Base-by-base conservation (phyloP, 2,797 vertebrate species). In the Arnoldichthys spilopterus region DNA sequence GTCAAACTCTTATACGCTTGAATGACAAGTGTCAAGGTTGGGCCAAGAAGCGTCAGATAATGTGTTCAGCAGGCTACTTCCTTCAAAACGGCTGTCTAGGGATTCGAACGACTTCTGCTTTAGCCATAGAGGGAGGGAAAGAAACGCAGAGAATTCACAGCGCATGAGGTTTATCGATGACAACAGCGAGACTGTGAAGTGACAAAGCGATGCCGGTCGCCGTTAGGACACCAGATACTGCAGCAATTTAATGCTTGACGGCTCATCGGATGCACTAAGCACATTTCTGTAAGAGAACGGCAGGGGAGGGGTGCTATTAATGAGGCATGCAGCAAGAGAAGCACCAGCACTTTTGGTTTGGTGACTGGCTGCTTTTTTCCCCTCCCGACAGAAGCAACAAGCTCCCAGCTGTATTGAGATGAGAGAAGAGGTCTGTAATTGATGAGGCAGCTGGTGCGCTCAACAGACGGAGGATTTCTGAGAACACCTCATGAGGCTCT, bases 391-490 rank as follows among this genome's bases (percentile, higher is more conserved):
- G 77, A 81, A 81, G 78, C 85, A 83, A 84, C 82, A 80, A 81
- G 80, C 68, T 78, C 82, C 85, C 85, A 76, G 76, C 81, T 77
- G 76, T 74, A 83, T 62, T 24, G 78, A 83, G 82, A 78, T 56
- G 79, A 83, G 82, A 83, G 79, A 83, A 73, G 64, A 72, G 54
- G 78, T 47, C 77, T 86, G 64, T 85, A 83, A 86, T 82, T 84
- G 87, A 76, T 68, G 45, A 69, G 76, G 82, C 86, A 85, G 86
- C 84, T 85, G 87, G 78, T 62, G 82, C 24, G 58, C 73, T 74
- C 81, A 73, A 72, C 72, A 81, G 79, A 73, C 68, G 69, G 68
- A 81, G 74, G 74, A 79, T 78, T 69, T 79, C 56, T 67, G 69
- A 66, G 62, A 76, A 64, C 47, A 74, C 79, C 70, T 82, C 82